These are phyloP conservation scores for Drosophila neonasuta DNA, from an alignment of 2,888 invertebrate genomes.

Conservation along the genomic window DNA sequence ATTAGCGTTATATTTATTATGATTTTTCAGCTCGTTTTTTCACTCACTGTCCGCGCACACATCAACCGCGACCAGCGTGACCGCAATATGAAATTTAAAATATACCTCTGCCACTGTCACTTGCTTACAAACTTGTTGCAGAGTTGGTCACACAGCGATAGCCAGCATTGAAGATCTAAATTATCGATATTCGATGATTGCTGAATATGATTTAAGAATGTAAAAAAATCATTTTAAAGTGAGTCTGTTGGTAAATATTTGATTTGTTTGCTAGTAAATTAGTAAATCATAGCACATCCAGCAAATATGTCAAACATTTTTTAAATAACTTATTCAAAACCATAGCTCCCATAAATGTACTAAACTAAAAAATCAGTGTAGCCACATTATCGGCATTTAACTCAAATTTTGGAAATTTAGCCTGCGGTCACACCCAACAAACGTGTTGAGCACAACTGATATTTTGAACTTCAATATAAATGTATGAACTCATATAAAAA, in stretches of 20 bases:
- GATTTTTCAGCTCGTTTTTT: slow-evolving; percentile 29
- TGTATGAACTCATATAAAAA: no score
- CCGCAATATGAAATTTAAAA: background rate
- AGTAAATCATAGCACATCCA: no score
- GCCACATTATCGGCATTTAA: no score
- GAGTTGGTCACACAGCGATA: background rate
- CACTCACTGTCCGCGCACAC: slow-evolving; percentile 40
- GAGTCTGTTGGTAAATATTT: no score
- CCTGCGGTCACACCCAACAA: background rate
- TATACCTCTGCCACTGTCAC: background rate
- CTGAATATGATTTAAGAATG: background rate
- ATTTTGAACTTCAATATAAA: no score
- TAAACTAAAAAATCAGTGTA: no score
- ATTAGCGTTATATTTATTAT: slow-evolving; percentile 19
- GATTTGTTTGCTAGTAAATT: no score
- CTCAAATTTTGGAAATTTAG: background rate
- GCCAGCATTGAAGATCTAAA: background rate
- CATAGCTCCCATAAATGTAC: no score
- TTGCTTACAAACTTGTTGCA: background rate
- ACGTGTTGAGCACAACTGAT: no score
- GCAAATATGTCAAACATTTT: no score
- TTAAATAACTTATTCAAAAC: no score
- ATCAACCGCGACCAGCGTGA: slow-evolving; percentile 12
- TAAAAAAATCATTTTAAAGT: no score
- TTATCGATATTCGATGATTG: background rate